These are phyloP conservation scores for Centropus bengalensis DNA, from an alignment of 2,113 vertebrate genomes.

Conservation along the genomic window DNA sequence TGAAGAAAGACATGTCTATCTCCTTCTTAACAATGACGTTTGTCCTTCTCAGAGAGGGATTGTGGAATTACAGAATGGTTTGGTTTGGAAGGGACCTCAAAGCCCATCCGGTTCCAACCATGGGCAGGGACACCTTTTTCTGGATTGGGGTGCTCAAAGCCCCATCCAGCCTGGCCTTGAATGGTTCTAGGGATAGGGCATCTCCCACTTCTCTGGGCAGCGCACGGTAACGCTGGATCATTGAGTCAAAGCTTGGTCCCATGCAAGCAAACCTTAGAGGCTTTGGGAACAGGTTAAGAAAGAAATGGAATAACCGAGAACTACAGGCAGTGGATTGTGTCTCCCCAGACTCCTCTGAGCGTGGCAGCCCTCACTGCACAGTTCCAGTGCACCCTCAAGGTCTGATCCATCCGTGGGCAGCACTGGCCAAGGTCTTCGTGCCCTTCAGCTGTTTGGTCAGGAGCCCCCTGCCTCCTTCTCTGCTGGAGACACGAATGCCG, in stretches of 20 bases:
- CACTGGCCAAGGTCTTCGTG: background rate
- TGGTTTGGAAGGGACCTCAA: background rate
- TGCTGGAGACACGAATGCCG: background rate
- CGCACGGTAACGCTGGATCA: too few species aligned
- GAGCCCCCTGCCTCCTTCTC: background rate
- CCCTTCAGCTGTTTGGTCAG: background rate
- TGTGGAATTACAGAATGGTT: background rate
- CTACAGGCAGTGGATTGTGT: background rate
- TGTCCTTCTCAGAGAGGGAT: background rate
- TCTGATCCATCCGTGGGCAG: background rate
- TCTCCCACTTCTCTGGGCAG: background rate
- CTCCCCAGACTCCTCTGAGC: background rate
- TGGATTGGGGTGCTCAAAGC: accelerated
- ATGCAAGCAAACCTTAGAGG: background rate
- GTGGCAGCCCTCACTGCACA: background rate
- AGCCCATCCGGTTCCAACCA: accelerated
- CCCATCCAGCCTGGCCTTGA: accelerated
- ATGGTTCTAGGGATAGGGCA: background rate
- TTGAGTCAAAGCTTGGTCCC: background rate
- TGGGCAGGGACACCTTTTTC: background rate
- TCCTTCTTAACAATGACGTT: background rate
- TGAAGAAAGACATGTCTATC: background rate
- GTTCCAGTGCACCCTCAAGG: background rate
- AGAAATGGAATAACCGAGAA: background rate
- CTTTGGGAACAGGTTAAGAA: background rate